phyloP scores from a whole-genome alignment of 2,888 invertebrate genomes.

The Drosophila picticornis region DNA sequence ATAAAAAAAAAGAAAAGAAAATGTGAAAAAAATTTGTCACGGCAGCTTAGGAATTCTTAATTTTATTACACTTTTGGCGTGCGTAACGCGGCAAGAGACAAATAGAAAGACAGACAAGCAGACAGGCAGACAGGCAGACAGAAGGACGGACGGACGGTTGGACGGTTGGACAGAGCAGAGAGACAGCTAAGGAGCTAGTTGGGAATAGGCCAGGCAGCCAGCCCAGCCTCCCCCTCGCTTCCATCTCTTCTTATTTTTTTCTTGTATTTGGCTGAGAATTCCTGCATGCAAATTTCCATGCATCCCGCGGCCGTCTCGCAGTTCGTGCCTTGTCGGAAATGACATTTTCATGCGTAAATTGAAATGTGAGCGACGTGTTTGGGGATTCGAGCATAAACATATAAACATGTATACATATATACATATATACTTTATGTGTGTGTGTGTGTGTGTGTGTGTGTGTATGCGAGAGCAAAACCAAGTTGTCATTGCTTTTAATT shows the following conservation, averaged over 20 bases:
- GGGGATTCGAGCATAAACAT: constrained; percentile 56
- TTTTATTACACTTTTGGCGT: constrained; percentile 81
- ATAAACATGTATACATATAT: not conserved
- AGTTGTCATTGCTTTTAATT: constrained; percentile 78
- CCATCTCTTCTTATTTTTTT: constrained; percentile 19
- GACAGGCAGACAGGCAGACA: constrained; percentile 12
- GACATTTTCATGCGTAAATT: constrained; percentile 84
- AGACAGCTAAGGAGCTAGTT: constrained; percentile 18
- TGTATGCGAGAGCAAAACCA: constrained; percentile 53
- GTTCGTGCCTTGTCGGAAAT: constrained; percentile 63
- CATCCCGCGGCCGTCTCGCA: constrained; percentile 18
- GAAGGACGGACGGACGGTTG: constrained; percentile 1
- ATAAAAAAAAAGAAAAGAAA: constrained; percentile 9
- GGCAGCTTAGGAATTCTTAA: constrained; percentile 83
- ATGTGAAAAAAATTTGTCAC: constrained; percentile 76
- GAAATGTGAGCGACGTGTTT: constrained; percentile 83
- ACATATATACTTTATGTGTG: constrained; percentile 14
- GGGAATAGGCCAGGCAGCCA: constrained; percentile 36
- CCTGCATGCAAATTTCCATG: constrained; percentile 76
- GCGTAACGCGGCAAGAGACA: constrained; percentile 60
- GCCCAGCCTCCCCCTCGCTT: not conserved
- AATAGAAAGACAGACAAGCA: constrained; percentile 46
- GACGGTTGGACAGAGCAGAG: too few relatives aligned
- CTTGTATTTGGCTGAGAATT: constrained; percentile 51
- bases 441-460: constrained; percentile 1